A percentile compares a stretch with the other conserved stretches of the same genome.
These are phyloP conservation scores for Bos javanicus DNA, from an alignment of 2,113 vertebrate genomes.

Conservation along the genomic window DNA sequence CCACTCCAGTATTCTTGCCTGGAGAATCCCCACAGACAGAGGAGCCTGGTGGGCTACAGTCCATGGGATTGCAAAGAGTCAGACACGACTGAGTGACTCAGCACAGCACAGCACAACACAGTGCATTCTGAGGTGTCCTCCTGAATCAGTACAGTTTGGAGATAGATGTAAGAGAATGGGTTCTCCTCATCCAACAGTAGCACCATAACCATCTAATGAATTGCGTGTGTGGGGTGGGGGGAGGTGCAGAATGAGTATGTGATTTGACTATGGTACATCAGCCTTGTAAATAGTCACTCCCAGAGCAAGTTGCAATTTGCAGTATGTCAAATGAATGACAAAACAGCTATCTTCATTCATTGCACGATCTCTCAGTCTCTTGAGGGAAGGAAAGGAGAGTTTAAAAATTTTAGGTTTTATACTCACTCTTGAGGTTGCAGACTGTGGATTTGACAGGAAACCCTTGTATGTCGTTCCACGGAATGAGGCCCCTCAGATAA, in stretches of 20 bases:
- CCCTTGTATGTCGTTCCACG: not conserved
- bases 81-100: not conserved
- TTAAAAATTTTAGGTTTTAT: conserved; percentile 21
- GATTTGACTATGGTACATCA: conserved; percentile 40
- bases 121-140: not conserved
- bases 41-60: not conserved
- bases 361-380: conserved; percentile 20
- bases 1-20: not conserved
- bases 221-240: not conserved
- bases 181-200: conserved; percentile 13
- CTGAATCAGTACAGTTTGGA: conserved; percentile 4
- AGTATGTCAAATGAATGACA: conserved; percentile 43
- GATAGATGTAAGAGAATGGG: conserved; percentile 25
- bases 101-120: not conserved
- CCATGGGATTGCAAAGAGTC: not conserved
- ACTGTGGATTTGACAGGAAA: conserved; percentile 31
- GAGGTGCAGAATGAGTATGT: conserved; percentile 25
- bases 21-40: not conserved
- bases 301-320: conserved; percentile 33
- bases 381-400: not conserved
- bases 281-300: conserved; percentile 40
- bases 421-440: conserved; percentile 29
- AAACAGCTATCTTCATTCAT: conserved; percentile 36
- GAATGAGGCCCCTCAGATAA: conserved; percentile 37
- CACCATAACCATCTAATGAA: conserved; percentile 30